Evolutionary conservation across 2,113 vertebrate genomes (phyloP), one percentile per base, ranked within the genome.

Genomic region (Nycticryphes semicollaris): DNA sequence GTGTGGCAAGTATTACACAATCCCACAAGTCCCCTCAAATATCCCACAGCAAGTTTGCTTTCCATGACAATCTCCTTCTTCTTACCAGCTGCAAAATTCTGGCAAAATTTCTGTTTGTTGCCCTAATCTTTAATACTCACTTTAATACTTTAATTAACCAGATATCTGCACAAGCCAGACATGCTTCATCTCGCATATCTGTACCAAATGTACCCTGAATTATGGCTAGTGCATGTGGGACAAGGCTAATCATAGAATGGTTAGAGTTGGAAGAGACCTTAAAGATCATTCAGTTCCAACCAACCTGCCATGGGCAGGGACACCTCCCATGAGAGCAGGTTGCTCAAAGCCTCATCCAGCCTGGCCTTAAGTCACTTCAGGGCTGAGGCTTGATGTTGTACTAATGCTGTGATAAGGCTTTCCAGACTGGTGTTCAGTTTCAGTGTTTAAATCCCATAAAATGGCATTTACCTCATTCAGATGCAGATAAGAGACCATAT

Each of bases 151-250:
- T 1, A 30, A 39, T 51, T 50, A 63, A 60, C 5, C 12, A 37
- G n/a, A 28, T 31, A 62, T 6, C 23, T 54, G 20, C 25, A 82
- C 19, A 72, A 48, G 47, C 4, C 14, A 37, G 6, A 18, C 1
- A 0, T 28, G 10, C 9, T 75, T 67, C 16, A 33, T 63, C 59
- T 28, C 51, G 25, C 9, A 0, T 11, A 25, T 6, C 35, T 4
- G 2, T 62, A 33, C 11, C 15, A 28, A 1, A 0, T 9, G 9
- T 35, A 15, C 17, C 11, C 12, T 4, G 6, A 39, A 54, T 37
- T 41, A 57, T 70, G 43, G 24, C 17, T 39, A 10, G 10, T 3
- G 0, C 3, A 1, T 45, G 20, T 56, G 43, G 19, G 20, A 60
- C 33, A 48, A 18, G 25, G 11, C 23, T 73, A 17, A 48, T 3